Evolutionary conservation across 2,797 vertebrate genomes (phyloP).

Genomic region (Epinephelus awoara): DNA sequence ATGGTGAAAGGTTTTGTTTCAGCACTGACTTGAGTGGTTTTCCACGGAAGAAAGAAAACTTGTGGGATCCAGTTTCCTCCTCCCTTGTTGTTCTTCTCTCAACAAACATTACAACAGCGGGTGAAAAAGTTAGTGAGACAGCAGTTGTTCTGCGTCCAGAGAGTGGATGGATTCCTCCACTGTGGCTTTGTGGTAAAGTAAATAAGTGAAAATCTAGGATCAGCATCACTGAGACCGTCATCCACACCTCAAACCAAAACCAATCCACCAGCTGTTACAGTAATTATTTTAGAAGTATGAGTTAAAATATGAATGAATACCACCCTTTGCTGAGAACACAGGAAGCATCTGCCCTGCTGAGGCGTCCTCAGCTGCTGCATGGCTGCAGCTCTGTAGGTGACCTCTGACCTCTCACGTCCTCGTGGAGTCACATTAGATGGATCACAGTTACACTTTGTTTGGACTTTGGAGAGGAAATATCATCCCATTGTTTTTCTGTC

Average conservation of each 20-base stretch:
- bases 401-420: too few relatives aligned
- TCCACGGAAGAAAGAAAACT: slow-evolving; percentile 43
- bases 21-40: slow-evolving; percentile 49
- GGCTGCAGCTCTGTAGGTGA: background rate
- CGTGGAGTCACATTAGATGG: background rate
- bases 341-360: slow-evolving; percentile 50
- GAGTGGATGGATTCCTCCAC: slow-evolving; percentile 34
- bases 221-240: slow-evolving; percentile 60
- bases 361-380: slow-evolving; percentile 23
- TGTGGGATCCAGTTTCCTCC: slow-evolving; percentile 52
- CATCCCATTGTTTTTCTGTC: background rate
- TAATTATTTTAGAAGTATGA: slow-evolving; percentile 45
- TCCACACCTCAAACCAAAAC: slow-evolving; percentile 51
- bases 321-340: slow-evolving; percentile 48
- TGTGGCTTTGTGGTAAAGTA: slow-evolving; percentile 53
- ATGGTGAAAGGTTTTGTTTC: slow-evolving; percentile 64
- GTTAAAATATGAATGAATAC: slow-evolving; percentile 45
- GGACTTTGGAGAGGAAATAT: too few relatives aligned
- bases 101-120: slow-evolving; percentile 58
- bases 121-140: slow-evolving; percentile 34
- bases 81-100: slow-evolving; percentile 56
- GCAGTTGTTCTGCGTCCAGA: slow-evolving; percentile 33
- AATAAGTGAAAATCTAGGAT: slow-evolving; percentile 61
- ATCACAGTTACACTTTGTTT: too few relatives aligned
- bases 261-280: slow-evolving; percentile 53